Conservation (phyloP, 2,888 invertebrate genomes). For the Drosophila setosimentum region DNA sequence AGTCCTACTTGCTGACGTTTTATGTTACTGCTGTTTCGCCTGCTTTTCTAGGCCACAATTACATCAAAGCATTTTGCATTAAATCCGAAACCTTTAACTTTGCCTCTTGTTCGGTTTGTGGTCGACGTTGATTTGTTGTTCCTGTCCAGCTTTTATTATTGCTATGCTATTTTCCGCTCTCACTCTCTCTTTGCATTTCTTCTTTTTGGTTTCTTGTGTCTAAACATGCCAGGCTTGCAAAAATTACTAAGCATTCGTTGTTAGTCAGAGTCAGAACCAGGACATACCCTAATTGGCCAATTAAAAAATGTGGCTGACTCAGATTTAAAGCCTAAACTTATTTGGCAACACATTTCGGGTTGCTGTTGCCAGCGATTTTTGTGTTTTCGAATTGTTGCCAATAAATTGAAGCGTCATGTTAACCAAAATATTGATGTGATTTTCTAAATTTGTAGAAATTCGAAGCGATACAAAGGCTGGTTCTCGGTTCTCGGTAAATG, state of each 20-base stretch:
- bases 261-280: slow-evolving; percentile 14
- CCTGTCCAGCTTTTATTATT: slow-evolving; percentile 12
- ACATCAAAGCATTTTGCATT: slow-evolving; percentile 77
- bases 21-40: slow-evolving; percentile 31
- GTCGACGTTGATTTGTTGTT: slow-evolving; percentile 31
- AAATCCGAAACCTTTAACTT: slow-evolving; percentile 62
- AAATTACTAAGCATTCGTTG: slow-evolving; percentile 67
- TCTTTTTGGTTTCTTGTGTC: slow-evolving; percentile 53
- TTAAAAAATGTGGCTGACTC: slow-evolving; percentile 58
- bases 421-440: slow-evolving; percentile 2
- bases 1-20: slow-evolving; percentile 13
- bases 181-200: not conserved
- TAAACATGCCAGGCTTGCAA: slow-evolving; percentile 62
- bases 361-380: slow-evolving; percentile 4
- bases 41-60: slow-evolving; percentile 67
- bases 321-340: slow-evolving; percentile 33
- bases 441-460: slow-evolving; percentile 4
- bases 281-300: slow-evolving; percentile 68
- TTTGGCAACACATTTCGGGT: slow-evolving; percentile 30
- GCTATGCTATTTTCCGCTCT: slow-evolving; percentile 21
- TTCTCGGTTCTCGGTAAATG: not conserved
- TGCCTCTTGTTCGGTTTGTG: slow-evolving; percentile 52
- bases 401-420: slow-evolving; percentile 32
- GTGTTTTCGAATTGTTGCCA: slow-evolving; percentile 38
- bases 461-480: not conserved